These are phyloP conservation scores for Oreotragus oreotragus DNA, from an alignment of 2,113 vertebrate genomes.

Conservation along the genomic window DNA sequence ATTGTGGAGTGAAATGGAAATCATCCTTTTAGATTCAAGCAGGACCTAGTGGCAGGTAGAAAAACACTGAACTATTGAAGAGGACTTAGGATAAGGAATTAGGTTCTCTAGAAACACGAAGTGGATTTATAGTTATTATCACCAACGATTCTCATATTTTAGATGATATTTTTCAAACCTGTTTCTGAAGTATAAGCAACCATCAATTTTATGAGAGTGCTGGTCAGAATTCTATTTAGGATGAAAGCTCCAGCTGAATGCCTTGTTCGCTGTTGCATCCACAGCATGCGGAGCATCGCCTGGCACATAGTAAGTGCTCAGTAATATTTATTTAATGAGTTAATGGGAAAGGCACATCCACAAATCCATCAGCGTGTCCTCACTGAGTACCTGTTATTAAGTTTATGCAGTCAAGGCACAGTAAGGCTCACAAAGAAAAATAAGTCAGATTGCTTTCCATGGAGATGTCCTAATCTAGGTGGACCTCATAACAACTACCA, in stretches of 20 bases:
- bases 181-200: neutral
- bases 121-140: no score
- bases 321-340: neutral
- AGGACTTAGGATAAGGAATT: slow-evolving; percentile 6
- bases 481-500: neutral
- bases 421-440: neutral
- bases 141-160: neutral
- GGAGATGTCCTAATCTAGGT: neutral
- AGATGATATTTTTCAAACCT: neutral
- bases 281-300: neutral
- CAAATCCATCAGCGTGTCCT: neutral
- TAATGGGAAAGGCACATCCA: neutral
- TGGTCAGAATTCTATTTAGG: neutral
- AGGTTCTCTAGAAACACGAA: no score
- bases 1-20: neutral
- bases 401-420: neutral
- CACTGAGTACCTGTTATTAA: neutral
- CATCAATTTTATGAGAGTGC: neutral
- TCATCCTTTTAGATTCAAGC: neutral
- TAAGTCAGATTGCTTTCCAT: neutral
- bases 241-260: neutral
- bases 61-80: slow-evolving; percentile 8
- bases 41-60: neutral
- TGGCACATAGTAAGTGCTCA: neutral
- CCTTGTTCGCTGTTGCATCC: neutral